These are phyloP conservation scores for Eulemur rubriventer DNA, from an alignment of 2,797 vertebrate genomes.

Conservation along the genomic window DNA sequence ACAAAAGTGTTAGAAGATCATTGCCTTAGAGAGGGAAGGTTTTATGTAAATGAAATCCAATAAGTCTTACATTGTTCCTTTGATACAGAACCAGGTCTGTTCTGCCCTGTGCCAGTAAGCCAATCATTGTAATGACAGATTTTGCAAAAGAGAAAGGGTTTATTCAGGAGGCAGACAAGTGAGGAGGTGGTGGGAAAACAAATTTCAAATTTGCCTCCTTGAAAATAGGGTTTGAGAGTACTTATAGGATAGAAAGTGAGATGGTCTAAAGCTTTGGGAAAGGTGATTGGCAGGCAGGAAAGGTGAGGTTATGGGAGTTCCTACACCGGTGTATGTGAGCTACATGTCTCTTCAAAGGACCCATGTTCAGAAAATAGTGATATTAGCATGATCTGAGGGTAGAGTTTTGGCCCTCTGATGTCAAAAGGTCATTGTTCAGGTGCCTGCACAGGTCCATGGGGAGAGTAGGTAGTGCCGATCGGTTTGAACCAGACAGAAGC, in stretches of 20 bases:
- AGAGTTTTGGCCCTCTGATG: background rate
- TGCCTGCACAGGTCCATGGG: background rate
- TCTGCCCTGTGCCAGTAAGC: background rate
- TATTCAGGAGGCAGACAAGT: background rate
- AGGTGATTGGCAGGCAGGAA: background rate
- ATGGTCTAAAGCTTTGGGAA: background rate
- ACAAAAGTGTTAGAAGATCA: background rate
- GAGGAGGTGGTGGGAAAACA: background rate
- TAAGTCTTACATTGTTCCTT: background rate
- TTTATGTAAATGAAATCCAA: background rate
- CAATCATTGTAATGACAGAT: background rate
- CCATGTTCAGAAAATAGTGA: background rate
- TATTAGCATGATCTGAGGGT: background rate
- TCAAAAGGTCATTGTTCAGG: background rate
- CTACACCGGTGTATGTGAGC: background rate
- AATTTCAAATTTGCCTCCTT: background rate
- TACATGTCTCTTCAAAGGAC: background rate
- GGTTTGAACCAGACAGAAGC: background rate
- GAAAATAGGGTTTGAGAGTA: background rate
- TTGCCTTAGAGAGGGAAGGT: background rate
- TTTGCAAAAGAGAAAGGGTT: background rate
- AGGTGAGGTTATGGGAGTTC: background rate
- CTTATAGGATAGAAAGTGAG: background rate
- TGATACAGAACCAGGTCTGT: background rate
- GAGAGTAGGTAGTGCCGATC: rapidly evolving